These are phyloP conservation scores for Pseudorhombus dupliciocellatus DNA, from an alignment of 2,113 vertebrate species.

Conservation along the genomic window DNA sequence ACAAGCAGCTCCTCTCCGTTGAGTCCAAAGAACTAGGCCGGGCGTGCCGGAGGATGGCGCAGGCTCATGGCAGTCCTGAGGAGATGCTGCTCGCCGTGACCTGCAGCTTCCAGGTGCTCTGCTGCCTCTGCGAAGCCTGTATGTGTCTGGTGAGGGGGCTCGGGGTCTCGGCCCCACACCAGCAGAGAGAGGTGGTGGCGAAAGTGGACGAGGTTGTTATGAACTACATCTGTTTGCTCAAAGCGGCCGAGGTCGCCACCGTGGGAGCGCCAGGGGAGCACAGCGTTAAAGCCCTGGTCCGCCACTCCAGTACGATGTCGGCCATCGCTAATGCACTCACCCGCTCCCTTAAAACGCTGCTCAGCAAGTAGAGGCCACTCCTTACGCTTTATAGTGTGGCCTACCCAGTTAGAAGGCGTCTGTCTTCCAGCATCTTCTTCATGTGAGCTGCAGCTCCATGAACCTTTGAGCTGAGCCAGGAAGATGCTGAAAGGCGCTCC, in stretches of 20 bases:
- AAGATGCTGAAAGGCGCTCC: slow-evolving; percentile 59
- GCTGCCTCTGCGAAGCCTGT: slow-evolving; percentile 95
- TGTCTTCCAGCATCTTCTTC: slow-evolving; percentile 68
- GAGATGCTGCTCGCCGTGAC: slow-evolving; percentile 96
- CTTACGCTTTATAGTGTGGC: slow-evolving; percentile 64
- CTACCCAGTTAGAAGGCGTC: slow-evolving; percentile 57
- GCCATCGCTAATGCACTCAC: slow-evolving; percentile 97
- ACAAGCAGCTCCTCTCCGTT: slow-evolving; percentile 92
- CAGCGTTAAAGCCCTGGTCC: slow-evolving; percentile 90
- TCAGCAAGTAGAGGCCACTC: slow-evolving; percentile 87
- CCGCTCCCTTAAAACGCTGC: slow-evolving; percentile 98
- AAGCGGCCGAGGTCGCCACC: slow-evolving; percentile 90
- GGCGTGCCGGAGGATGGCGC: slow-evolving; percentile 94
- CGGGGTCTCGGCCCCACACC: slow-evolving; percentile 84
- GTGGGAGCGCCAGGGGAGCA: slow-evolving; percentile 86
- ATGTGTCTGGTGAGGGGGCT: slow-evolving; percentile 94
- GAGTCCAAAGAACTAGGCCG: slow-evolving; percentile 96
- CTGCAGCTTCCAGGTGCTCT: slow-evolving; percentile 97
- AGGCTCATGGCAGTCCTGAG: slow-evolving; percentile 90
- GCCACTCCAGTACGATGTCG: slow-evolving; percentile 95
- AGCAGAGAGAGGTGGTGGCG: slow-evolving; percentile 93
- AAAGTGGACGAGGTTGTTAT: slow-evolving; percentile 96
- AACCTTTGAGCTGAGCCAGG: slow-evolving; percentile 11
- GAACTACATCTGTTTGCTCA: slow-evolving; percentile 97
- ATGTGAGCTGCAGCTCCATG: slow-evolving; percentile 15